Base-by-base conservation (phyloP, 1,140 invertebrate genomes). In the Artemia franciscana region DNA sequence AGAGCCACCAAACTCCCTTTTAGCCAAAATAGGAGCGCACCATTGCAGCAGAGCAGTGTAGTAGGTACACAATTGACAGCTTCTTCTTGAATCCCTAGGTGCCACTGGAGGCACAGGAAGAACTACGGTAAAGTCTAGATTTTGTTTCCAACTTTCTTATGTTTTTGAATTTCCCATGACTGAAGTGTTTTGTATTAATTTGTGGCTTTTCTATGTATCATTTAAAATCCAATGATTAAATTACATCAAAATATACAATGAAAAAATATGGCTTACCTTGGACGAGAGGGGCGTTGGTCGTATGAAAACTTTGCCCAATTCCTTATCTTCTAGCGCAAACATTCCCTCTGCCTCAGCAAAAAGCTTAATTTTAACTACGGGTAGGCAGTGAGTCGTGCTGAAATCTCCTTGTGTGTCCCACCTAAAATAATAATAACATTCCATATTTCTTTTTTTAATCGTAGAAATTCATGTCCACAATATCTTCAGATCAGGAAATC, bases 351-450 rank as follows among this genome's bases (percentile, higher is more conserved):
- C 97, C 78, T 98, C 95, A 1, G 93, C 95, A 70, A 91, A 96
- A n/a, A 95, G 73, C 70, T 89, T 88, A 0, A 98, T 85, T 80
- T 99, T 99, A 0, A 99, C 92, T 28, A 88, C 81, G 57, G 96
- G 95, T 59, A 99, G 77, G 9, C 93, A 89, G 73, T 98, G 91
- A 64, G 89, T 92, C 5, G 95, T 98, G 61, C 89, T 89, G 73
- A 99, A 99, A 74, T 99, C 96, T 58, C 92, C 95, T 78, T 98
- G 90, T 7, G 89, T 93, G 67, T 92, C 90, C 90, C 90, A 94
- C 84, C 86, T 89, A 66, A 30, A 67, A 66, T 63, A 67, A 39
- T 12, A 51, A 3, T 51, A 51, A 26, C 21, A 23, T 12, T 7
- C 7, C 7, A 59, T 39, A 57, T 68, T 76, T 86, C 84, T 74